Conservation (phyloP, 2,888 invertebrate genomes). For the Dynastes maya region DNA sequence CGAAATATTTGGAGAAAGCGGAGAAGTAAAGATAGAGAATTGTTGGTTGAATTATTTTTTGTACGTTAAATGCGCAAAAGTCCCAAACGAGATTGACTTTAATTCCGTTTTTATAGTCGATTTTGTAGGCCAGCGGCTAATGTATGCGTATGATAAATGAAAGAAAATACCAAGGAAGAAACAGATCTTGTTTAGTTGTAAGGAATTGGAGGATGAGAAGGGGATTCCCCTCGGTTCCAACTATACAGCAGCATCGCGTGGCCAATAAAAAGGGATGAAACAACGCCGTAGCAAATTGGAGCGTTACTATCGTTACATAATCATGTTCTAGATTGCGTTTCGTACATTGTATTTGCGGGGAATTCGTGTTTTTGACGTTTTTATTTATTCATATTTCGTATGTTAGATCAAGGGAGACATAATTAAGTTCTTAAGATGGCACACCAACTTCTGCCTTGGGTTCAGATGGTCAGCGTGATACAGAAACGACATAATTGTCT, state of each 20-base stretch:
- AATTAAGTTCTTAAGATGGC: too few species aligned
- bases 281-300: constrained; percentile 18
- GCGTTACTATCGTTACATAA: neutral
- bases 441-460: too few species aligned
- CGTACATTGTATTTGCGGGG: neutral
- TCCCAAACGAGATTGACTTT: constrained; percentile 50
- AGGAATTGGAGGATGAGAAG: neutral
- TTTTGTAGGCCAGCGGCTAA: constrained; percentile 42
- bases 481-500: too few species aligned
- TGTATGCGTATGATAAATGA: constrained; percentile 53
- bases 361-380: too few species aligned
- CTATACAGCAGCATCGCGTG: neutral
- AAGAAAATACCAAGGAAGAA: constrained; percentile 42
- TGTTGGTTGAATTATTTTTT: neutral
- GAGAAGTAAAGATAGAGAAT: neutral
- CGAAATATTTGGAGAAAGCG: neutral
- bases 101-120: constrained; percentile 53
- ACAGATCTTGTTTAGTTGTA: constrained; percentile 23
- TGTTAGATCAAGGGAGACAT: too few species aligned
- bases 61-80: constrained; percentile 10
- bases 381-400: too few species aligned
- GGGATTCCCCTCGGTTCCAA: neutral
- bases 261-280: constrained; percentile 9
- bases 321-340: neutral
- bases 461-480: too few species aligned